phyloP scores from a whole-genome alignment of 2,888 invertebrate genomes.

The Acronicta leporina region DNA sequence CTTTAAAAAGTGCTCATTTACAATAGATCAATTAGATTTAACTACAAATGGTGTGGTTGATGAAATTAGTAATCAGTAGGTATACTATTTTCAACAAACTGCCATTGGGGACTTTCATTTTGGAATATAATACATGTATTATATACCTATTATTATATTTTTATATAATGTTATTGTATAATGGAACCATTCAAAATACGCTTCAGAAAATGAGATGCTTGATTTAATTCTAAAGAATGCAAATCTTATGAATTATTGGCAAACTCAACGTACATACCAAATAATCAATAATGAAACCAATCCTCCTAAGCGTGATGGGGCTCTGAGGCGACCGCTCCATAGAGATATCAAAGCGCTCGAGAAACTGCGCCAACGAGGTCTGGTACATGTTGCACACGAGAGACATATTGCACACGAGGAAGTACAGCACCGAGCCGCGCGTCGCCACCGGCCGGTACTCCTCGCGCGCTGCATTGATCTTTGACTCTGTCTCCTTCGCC shows the following conservation, averaged over 20 bases:
- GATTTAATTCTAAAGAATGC: too few species aligned
- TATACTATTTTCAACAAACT: too few species aligned
- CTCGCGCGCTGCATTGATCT: slow-evolving; percentile 95
- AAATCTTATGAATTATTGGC: background rate
- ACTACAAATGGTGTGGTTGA: too few species aligned
- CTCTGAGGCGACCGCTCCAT: slow-evolving; percentile 92
- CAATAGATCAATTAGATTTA: too few species aligned
- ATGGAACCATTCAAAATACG: too few species aligned
- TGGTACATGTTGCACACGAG: slow-evolving; percentile 97
- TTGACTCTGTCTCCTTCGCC: slow-evolving; percentile 94
- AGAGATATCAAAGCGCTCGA: slow-evolving; percentile 95
- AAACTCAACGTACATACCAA: slow-evolving; percentile 74
- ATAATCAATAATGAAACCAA: slow-evolving; percentile 93
- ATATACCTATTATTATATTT: too few species aligned
- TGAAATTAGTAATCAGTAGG: too few species aligned
- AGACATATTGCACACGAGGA: slow-evolving; percentile 95
- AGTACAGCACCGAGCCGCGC: slow-evolving; percentile 95
- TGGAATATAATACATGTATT: too few species aligned
- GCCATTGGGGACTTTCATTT: too few species aligned
- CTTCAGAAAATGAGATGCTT: too few species aligned
- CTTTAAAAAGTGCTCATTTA: too few species aligned
- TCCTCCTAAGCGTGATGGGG: slow-evolving; percentile 90
- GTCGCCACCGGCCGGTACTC: slow-evolving; percentile 96
- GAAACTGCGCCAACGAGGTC: slow-evolving; percentile 95
- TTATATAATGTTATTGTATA: too few species aligned